These are phyloP conservation scores for Heterochromis multidens DNA, from an alignment of 2,113 vertebrate genomes.

Conservation along the genomic window DNA sequence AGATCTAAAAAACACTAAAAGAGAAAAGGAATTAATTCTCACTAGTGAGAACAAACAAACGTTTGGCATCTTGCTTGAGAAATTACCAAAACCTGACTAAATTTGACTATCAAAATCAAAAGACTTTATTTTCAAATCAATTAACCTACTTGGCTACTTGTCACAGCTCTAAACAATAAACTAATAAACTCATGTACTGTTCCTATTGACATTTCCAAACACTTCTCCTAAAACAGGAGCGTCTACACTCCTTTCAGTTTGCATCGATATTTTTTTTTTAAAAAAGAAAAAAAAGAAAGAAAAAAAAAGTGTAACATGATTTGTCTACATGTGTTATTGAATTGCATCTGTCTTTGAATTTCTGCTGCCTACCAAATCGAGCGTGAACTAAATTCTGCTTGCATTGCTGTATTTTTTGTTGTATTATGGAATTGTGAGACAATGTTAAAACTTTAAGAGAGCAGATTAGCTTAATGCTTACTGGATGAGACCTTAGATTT, in stretches of 20 bases:
- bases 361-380: not conserved
- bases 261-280: not conserved
- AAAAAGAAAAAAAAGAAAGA: not conserved
- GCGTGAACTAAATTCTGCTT: not conserved
- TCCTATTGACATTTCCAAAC: not conserved
- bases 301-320: not conserved
- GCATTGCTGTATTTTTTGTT: not conserved
- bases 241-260: not conserved
- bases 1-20: too few species aligned
- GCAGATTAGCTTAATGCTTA: not conserved
- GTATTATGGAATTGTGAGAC: not conserved
- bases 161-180: too few species aligned
- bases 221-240: not conserved
- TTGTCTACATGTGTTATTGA: not conserved
- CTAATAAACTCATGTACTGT: too few species aligned
- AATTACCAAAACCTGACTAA: too few species aligned
- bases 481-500: not conserved
- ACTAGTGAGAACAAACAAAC: too few species aligned
- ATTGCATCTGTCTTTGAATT: not conserved
- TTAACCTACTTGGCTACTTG: too few species aligned
- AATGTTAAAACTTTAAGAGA: not conserved
- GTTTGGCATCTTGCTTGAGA: too few species aligned
- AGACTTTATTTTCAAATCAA: too few species aligned
- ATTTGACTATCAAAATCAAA: too few species aligned
- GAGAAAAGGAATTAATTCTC: too few species aligned